Percentiles rank a stretch among this genome's conserved stretches.
phyloP scores from a whole-genome alignment of 1,140 invertebrate species.

The Drosophila pandora region DNA sequence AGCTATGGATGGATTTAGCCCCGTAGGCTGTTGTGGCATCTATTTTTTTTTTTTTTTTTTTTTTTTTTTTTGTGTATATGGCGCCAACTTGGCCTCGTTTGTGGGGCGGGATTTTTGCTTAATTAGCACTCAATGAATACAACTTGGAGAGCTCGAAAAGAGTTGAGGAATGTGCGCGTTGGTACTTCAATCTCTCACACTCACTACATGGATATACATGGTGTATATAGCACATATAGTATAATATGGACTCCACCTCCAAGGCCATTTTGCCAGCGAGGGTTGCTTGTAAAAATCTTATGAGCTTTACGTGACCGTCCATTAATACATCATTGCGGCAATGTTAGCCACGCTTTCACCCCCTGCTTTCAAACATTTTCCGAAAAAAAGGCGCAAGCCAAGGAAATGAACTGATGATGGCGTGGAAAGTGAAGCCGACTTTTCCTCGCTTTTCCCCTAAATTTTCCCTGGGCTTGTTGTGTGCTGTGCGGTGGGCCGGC shows the following conservation, averaged over 20 bases:
- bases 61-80: conserved; percentile 49
- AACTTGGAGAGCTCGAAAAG: conserved; percentile 56
- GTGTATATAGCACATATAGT: background rate
- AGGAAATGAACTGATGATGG: conserved; percentile 44
- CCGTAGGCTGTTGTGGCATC: conserved; percentile 38
- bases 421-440: conserved; percentile 36
- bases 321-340: conserved; percentile 77
- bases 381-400: background rate
- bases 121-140: conserved; percentile 76
- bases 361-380: conserved; percentile 10
- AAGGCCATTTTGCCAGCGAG: conserved; percentile 55
- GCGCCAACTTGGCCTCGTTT: conserved; percentile 80
- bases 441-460: background rate
- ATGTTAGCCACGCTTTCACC: conserved; percentile 37
- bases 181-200: conserved; percentile 14
- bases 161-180: conserved; percentile 34
- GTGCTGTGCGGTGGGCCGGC: conserved; percentile 1
- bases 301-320: conserved; percentile 70
- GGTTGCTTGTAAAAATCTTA: conserved; percentile 77
- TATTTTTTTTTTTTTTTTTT: conserved; percentile 28
- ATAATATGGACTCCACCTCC: conserved; percentile 30
- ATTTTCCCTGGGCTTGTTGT: background rate
- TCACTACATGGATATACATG: background rate
- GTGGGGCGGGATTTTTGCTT: conserved; percentile 72
- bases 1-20: conserved; percentile 29